Evolutionary conservation across 2,888 invertebrate species (phyloP), one percentile per base, ranked within the genome.

Genomic region (Papilio elwesi): DNA sequence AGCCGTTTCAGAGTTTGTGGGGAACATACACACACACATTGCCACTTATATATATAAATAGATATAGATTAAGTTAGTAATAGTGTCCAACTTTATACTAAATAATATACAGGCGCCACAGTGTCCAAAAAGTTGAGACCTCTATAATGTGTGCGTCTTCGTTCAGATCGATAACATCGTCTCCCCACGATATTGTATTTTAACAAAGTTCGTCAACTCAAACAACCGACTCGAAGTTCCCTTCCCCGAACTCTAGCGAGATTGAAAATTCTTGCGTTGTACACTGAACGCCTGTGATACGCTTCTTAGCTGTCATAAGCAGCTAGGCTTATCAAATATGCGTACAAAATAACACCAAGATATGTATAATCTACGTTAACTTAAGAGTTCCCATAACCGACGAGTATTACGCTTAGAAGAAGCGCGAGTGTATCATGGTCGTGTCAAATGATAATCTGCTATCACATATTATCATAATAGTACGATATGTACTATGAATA

Each of bases 181-280:
- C 59, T 62, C 63, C 68, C 36, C 38, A 53, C 63, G 51, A 63
- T 72, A 72, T 68, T 68, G 55, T 68, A 72, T 64, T 68, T 68
- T 55, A 72, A 68, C 72, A 55, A 55, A 72, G 63, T 67, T 67
- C 62, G 62, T 63, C 72, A 72, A 68, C 68, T 72, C 53, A 68
- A 72, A 71, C 71, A 62, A 53, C 62, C 49, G 68, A 68, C 49
- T 53, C 53, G 12, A 68, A 71, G 51, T 66, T 66, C 71, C 15
- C 66, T 55, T 26, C 26, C 4, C 36, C 52, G 47, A 71, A 71
- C 66, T 71, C 57, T 9, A 51, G 8, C 43, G 55, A 68, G 67
- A 72, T 53, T 47, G 63, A 67, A 67, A 62, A 67, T 71, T 63
- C 48, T 63, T 15, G 70, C 52, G 68, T 59, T 59, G 15, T 38